phyloP scores from a whole-genome alignment of 2,797 vertebrate species.

The Tadarida brasiliensis region DNA sequence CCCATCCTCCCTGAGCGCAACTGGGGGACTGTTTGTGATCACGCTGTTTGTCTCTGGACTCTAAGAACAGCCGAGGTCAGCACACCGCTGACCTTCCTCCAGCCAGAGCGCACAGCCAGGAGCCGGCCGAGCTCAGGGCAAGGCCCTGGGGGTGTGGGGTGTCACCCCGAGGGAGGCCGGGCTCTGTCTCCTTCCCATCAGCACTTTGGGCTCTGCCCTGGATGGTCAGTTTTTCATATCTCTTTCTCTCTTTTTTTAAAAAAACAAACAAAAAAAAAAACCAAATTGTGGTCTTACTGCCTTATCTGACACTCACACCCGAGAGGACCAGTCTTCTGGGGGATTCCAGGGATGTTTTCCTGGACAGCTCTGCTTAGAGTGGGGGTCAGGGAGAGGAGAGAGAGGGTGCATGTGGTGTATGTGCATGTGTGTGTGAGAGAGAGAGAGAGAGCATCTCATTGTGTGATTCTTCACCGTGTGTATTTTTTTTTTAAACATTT shows the following conservation, averaged over 20 bases:
- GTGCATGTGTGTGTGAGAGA: neutral
- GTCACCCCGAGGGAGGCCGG: neutral
- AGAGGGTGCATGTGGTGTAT: rapidly evolving
- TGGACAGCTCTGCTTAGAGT: slow-evolving; percentile 36
- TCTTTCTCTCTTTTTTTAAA: slow-evolving; percentile 9
- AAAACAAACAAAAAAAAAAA: no score
- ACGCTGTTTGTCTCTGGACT: no score
- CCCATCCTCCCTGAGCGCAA: no score
- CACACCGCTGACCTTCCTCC: no score
- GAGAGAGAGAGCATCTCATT: neutral
- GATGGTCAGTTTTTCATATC: slow-evolving; percentile 55
- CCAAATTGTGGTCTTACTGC: slow-evolving; percentile 68
- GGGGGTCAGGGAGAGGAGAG: neutral
- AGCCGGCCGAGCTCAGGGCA: no score
- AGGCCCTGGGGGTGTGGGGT: no score
- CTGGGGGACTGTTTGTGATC: no score
- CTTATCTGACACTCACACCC: slow-evolving; percentile 56
- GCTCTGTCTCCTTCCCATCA: neutral
- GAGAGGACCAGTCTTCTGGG: slow-evolving; percentile 46
- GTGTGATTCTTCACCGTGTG: slow-evolving; percentile 61
- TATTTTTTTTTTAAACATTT: slow-evolving; percentile 31
- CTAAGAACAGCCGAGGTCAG: no score
- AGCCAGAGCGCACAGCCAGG: no score
- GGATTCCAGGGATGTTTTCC: neutral
- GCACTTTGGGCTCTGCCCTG: neutral